Percentiles rank a stretch among this genome's conserved stretches.
These are phyloP conservation scores for Puma concolor DNA, from an alignment of 2,113 vertebrate species.

Conservation along the genomic window DNA sequence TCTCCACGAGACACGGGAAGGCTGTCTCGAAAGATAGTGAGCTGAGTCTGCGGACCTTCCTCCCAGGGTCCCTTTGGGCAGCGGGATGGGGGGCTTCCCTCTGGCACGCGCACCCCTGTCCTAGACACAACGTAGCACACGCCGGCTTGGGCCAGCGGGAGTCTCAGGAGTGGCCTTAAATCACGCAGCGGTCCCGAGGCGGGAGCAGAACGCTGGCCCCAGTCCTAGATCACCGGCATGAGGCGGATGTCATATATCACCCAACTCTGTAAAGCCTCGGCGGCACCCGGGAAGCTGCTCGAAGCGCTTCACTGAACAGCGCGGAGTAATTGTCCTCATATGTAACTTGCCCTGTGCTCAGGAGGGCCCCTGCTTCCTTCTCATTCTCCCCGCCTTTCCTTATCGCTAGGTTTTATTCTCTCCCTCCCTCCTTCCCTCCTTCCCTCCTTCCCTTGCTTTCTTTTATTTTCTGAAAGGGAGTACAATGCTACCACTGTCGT, in stretches of 20 bases:
- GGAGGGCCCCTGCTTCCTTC: not conserved
- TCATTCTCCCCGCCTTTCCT: not conserved
- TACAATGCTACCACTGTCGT: not conserved
- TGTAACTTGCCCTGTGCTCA: not conserved
- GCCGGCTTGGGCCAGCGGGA: not conserved
- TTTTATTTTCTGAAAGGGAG: not conserved
- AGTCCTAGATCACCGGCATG: not conserved
- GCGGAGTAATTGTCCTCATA: not conserved
- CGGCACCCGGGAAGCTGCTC: not conserved
- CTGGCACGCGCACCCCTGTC: accelerated
- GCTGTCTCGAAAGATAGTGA: not conserved
- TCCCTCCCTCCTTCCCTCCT: not conserved
- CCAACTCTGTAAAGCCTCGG: not conserved
- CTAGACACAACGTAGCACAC: not conserved
- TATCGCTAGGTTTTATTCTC: not conserved
- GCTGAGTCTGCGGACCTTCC: not conserved
- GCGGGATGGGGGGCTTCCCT: not conserved
- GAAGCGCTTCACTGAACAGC: not conserved
- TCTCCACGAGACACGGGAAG: not conserved
- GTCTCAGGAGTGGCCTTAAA: not conserved
- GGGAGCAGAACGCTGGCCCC: not conserved
- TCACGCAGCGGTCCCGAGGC: not conserved
- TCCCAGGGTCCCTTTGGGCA: not conserved
- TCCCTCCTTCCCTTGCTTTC: not conserved
- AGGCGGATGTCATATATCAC: not conserved